These are phyloP conservation scores for Lysandra bellargus DNA, from an alignment of 2,888 invertebrate genomes.

Conservation along the genomic window DNA sequence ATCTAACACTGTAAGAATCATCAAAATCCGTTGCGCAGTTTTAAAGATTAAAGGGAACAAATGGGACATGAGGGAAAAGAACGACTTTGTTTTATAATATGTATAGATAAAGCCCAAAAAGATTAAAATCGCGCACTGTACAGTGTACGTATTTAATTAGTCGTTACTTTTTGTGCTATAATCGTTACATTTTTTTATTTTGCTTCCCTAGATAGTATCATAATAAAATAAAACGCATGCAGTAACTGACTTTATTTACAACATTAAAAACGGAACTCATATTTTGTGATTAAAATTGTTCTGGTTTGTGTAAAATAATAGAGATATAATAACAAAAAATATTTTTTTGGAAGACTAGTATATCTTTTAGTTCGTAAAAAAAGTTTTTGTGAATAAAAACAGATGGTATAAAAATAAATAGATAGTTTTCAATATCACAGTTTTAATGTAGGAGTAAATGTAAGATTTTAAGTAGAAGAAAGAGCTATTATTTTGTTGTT, in stretches of 20 bases:
- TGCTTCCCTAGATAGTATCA: background rate
- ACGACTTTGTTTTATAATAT: too few species aligned
- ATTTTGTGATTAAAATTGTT: background rate
- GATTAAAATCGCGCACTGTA: conserved; percentile 18
- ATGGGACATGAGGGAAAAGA: too few species aligned
- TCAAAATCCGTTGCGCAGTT: too few species aligned
- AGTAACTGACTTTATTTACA: background rate
- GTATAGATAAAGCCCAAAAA: background rate
- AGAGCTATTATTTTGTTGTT: too few species aligned
- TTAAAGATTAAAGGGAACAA: too few species aligned
- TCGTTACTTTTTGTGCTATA: background rate
- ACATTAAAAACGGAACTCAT: background rate
- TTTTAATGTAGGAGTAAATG: too few species aligned
- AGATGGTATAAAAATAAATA: too few species aligned
- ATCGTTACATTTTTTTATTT: background rate
- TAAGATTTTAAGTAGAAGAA: too few species aligned
- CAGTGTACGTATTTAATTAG: conserved; percentile 10
- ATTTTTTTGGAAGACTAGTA: background rate
- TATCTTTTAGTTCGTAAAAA: too few species aligned
- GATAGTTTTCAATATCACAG: background rate
- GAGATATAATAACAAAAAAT: background rate
- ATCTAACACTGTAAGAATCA: too few species aligned
- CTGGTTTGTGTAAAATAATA: background rate
- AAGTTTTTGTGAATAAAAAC: background rate
- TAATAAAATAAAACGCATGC: too few species aligned